Percentiles rank a stretch among this genome's conserved stretches.
Evolutionary conservation across 2,888 invertebrate species (phyloP).

Genomic region (Esperia sulphurella): DNA sequence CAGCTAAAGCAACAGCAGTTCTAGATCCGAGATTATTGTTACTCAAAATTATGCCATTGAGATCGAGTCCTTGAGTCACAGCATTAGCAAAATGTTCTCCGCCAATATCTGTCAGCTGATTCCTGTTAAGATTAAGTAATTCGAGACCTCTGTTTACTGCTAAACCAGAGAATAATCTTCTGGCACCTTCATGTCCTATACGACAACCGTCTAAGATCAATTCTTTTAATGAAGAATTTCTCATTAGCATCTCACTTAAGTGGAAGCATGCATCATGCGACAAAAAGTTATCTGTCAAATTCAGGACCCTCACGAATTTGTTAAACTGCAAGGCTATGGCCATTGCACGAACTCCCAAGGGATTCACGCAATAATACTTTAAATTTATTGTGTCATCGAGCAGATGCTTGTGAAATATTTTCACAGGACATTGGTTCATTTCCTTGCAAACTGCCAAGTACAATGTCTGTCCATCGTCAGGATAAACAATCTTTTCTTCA

Average conservation of each 20-base stretch:
- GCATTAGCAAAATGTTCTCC: constrained; percentile 34
- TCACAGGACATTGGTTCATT: constrained; percentile 47
- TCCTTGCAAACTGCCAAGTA: constrained; percentile 51
- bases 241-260: constrained; percentile 47
- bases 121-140: constrained; percentile 40
- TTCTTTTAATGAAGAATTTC: constrained; percentile 38
- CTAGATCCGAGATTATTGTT: constrained; percentile 43
- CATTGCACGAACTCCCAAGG: constrained; percentile 54
- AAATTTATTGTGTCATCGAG: constrained; percentile 43
- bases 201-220: constrained; percentile 54
- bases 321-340: constrained; percentile 45
- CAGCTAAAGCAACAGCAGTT: constrained; percentile 31
- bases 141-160: constrained; percentile 31
- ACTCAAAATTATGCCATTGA: constrained; percentile 42
- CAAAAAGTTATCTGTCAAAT: constrained; percentile 55
- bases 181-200: constrained; percentile 44
- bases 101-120: constrained; percentile 43
- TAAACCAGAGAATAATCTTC: constrained; percentile 30
- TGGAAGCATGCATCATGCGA: constrained; percentile 53
- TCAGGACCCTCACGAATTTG: constrained; percentile 36
- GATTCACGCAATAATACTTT: constrained; percentile 51
- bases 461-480: constrained; percentile 53
- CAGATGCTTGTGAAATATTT: constrained; percentile 38
- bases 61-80: constrained; percentile 32
- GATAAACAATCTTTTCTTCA: constrained; percentile 29